Evolutionary conservation across 2,797 vertebrate species (phyloP), one percentile per base, ranked within the genome.

Genomic region (Cossypha niveicapilla): DNA sequence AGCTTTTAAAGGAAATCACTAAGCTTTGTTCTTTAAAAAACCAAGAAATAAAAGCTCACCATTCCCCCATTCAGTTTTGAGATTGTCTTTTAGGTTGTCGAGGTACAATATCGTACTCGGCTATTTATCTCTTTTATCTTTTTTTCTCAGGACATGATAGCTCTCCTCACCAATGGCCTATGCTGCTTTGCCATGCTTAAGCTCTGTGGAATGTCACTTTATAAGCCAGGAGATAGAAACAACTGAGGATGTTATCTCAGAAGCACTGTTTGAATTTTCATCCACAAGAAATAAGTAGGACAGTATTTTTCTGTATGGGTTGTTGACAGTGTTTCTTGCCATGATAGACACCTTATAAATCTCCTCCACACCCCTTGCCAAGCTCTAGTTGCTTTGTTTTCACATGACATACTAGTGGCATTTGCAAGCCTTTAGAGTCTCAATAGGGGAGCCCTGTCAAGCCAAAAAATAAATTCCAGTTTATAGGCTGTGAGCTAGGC

Each of bases 81-180:
- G 90, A 80, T 72, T 84, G 92, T 86, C 85, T 89, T 95, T 94
- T 78, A 91, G 81, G 72, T 74, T 85, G 75, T 92, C 81, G 79
- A 92, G 71, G 90, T 92, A 95, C 75, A 94, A 86, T 94, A 88
- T 68, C 88, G 85, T 92, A 86, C 67, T 89, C 11, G 28, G 86
- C 88, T 92, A 92, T 96, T 94, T 92, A 86, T 92, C 86, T 86
- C 58, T 96, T 96, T 95, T 86, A 94, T 95, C 92, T 89, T 95
- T 88, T 94, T 63, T 88, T 88, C 75, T 87, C 71, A 88, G 86
- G 93, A 92, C 70, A 81, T 71, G 88, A 86, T 90, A 87, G 90
- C 83, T 89, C 56, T 94, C 21, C 1, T 30, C 25, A 30, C 45
- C 89, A 96, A 93, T 72, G 72, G 68, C 57, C 84, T 57, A 67